phyloP scores from a whole-genome alignment of 2,113 vertebrate genomes.

The Epinephelus fuscoguttatus region DNA sequence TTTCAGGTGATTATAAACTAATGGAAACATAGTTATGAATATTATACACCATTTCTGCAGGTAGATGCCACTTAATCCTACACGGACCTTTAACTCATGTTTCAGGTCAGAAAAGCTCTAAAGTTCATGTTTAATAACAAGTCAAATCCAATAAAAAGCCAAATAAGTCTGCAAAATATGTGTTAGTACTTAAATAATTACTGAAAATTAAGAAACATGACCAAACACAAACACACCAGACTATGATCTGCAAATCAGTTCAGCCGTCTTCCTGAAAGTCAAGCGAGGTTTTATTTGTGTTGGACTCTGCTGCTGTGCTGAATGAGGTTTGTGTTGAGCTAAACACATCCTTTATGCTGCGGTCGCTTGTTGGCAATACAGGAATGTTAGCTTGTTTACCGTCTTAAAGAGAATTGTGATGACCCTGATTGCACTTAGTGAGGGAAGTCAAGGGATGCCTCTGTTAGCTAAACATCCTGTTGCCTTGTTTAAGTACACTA shows the following conservation, averaged over 20 bases:
- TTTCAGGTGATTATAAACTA: no score
- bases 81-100: neutral
- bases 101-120: neutral
- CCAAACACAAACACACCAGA: neutral
- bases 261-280: conserved; percentile 12
- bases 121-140: neutral
- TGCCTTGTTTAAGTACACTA: conserved; percentile 67
- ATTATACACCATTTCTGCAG: no score
- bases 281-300: conserved; percentile 24
- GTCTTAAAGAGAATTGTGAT: conserved; percentile 64
- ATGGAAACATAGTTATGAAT: no score
- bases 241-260: conserved; percentile 18
- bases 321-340: conserved; percentile 50
- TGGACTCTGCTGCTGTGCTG: conserved; percentile 27
- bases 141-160: neutral
- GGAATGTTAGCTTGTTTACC: conserved; percentile 70
- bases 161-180: neutral
- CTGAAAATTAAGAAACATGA: conserved; percentile 6
- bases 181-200: neutral
- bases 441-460: conserved; percentile 69
- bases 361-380: conserved; percentile 38
- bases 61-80: no score
- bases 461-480: conserved; percentile 79
- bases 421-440: conserved; percentile 65
- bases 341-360: conserved; percentile 52